Base-by-base conservation (phyloP, 1,140 invertebrate species). In the Zaprionus taronus region DNA sequence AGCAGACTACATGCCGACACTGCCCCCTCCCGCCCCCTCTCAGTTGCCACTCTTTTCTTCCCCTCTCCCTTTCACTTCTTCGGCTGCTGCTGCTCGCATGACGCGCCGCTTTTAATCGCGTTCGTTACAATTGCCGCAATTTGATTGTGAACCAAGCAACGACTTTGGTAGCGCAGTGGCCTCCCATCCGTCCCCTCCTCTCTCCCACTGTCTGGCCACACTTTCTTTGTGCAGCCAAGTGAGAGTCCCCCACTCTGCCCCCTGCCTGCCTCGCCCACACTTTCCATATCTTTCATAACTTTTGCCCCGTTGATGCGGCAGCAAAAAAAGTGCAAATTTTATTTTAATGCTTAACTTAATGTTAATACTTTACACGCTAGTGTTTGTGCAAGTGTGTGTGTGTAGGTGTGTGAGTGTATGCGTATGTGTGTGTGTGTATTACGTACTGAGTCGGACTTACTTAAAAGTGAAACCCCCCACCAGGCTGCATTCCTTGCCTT, bases 41-140 rank as follows among this genome's bases (percentile, higher is more conserved):
- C 24, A 38, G 34, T 41, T n/a, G 1, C 15, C 38, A 34, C 38
- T n/a, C 38, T 2, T 0, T 15, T 5, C 15, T 15, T 14, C 36
- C 4, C 3, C 36, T 38, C 4, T 24, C 24, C 24, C 24, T 0
- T 24, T 3, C 41, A 2, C 49, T 26, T 12, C 11, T 20, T 2
- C n/a, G 47, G 15, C 14, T 7, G n/a, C 12, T 3, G n/a, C 9
- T 11, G 5, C 31, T 70, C 62, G 55, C 63, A 83, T 89, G 84
- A 81, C 85, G 68, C 81, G 84, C 81, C 78, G 77, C 84, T 87
- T 90, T 90, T 89, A 87, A 87, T 87, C 85, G 84, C 84, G 84
- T 87, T 87, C 84, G 85, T 79, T 87, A 89, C 84, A 87, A 87
- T 87, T 87, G 84, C 79, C 82, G 81, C 84, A 89, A 87, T 87